A percentile compares a stretch with the other conserved stretches of the same genome.
Conservation (phyloP, 1,140 invertebrate species). For the Meteorus sp. region DNA sequence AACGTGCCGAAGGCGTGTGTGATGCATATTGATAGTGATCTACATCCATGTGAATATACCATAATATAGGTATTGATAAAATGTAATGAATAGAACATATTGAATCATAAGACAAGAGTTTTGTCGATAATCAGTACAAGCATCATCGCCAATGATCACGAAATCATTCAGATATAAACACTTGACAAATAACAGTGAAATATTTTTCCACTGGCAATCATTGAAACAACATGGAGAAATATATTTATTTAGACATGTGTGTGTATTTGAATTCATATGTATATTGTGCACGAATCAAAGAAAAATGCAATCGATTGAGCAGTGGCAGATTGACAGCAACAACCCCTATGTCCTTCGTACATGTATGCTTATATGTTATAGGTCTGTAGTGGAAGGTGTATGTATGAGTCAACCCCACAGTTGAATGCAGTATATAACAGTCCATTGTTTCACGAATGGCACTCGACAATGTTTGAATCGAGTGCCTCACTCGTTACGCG, state of each 20-base stretch:
- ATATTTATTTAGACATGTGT: too few relatives aligned
- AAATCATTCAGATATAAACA: neutral
- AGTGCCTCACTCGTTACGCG: conserved; percentile 23
- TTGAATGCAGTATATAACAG: neutral
- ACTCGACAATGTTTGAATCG: conserved; percentile 28
- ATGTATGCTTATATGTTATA: too few relatives aligned
- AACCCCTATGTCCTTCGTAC: neutral
- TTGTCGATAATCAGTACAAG: too few relatives aligned
- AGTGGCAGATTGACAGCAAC: neutral
- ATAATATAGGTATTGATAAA: neutral
- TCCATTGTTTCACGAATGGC: conserved; percentile 33
- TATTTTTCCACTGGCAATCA: too few relatives aligned
- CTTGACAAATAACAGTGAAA: neutral
- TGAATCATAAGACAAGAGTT: too few relatives aligned
- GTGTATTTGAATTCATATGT: neutral
- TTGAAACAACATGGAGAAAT: too few relatives aligned
- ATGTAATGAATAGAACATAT: too few relatives aligned
- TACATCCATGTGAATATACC: conserved; percentile 2
- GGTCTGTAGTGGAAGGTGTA: too few relatives aligned
- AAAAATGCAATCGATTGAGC: neutral
- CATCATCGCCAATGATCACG: too few relatives aligned
- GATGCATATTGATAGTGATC: conserved; percentile 14
- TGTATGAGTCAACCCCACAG: too few relatives aligned
- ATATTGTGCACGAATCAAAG: neutral
- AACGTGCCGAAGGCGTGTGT: conserved; percentile 17